phyloP scores from a whole-genome alignment of 2,113 vertebrate genomes.

The Fukomys damarensis region DNA sequence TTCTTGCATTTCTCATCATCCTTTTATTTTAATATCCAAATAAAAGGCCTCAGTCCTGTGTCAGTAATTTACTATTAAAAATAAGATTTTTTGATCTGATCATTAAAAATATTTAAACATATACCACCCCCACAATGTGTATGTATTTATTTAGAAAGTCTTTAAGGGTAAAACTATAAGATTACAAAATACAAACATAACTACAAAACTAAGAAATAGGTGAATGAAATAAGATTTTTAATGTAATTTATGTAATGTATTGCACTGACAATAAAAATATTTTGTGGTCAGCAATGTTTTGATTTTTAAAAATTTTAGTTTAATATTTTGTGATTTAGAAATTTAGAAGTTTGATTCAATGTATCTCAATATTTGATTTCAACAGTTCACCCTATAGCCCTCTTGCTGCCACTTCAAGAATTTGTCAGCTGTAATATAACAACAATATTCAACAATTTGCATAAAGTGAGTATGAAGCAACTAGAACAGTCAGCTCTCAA shows the following conservation, averaged over 20 bases:
- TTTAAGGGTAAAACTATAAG: background rate
- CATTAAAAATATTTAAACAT: slow-evolving; percentile 21
- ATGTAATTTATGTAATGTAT: background rate
- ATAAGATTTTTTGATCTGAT: background rate
- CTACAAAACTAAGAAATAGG: background rate
- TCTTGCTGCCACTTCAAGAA: background rate
- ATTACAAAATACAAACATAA: background rate
- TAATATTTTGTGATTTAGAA: background rate
- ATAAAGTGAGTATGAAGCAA: background rate
- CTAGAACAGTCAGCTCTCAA: background rate
- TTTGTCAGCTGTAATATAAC: background rate
- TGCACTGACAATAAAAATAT: background rate
- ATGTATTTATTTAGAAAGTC: background rate
- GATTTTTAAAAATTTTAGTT: background rate
- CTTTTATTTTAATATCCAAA: slow-evolving; percentile 19
- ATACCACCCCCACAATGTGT: background rate
- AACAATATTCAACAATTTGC: slow-evolving; percentile 27
- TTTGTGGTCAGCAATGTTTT: background rate
- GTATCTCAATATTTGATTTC: slow-evolving; percentile 22
- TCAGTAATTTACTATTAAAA: background rate
- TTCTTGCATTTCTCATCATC: background rate
- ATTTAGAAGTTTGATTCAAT: background rate
- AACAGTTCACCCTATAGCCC: background rate
- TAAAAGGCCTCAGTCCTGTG: background rate
- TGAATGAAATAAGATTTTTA: background rate